Percentiles rank a stretch among this genome's conserved stretches.
These are phyloP conservation scores for Campylorhamphus procurvoides DNA, from an alignment of 2,113 vertebrate genomes.

Conservation along the genomic window DNA sequence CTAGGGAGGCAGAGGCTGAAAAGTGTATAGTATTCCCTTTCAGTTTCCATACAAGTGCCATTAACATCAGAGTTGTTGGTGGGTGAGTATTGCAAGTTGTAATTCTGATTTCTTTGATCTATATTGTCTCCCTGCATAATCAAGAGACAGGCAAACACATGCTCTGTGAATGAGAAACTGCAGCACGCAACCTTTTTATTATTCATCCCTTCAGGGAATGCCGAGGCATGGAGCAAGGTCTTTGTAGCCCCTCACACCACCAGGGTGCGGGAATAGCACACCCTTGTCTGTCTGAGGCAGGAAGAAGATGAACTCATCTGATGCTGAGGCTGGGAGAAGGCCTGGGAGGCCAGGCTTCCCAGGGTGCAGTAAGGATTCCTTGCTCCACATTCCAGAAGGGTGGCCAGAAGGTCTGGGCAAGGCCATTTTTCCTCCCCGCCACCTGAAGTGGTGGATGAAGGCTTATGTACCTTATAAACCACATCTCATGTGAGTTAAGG, in stretches of 20 bases:
- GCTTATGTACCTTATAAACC: accelerated
- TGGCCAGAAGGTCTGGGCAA: accelerated
- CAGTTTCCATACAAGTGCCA: background rate
- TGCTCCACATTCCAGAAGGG: accelerated
- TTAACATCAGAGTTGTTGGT: slow-evolving; percentile 41
- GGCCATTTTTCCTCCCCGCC: accelerated
- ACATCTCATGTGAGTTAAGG: background rate
- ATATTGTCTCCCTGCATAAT: slow-evolving; percentile 34
- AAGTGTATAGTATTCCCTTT: slow-evolving; percentile 39
- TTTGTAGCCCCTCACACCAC: background rate
- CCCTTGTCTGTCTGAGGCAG: background rate
- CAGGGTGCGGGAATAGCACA: accelerated
- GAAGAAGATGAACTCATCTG: background rate
- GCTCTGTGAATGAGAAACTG: background rate
- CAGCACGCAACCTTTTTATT: background rate
- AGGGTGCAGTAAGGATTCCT: accelerated
- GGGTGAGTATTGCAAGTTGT: background rate
- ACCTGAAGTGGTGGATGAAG: accelerated
- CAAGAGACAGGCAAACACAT: accelerated
- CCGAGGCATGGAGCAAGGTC: accelerated
- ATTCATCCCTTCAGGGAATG: background rate
- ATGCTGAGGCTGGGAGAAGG: background rate
- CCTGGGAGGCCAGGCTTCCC: background rate
- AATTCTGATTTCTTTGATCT: slow-evolving; percentile 57
- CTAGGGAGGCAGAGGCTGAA: slow-evolving; percentile 55